phyloP scores from a whole-genome alignment of 2,113 vertebrate genomes.

The Notothenia rossii region DNA sequence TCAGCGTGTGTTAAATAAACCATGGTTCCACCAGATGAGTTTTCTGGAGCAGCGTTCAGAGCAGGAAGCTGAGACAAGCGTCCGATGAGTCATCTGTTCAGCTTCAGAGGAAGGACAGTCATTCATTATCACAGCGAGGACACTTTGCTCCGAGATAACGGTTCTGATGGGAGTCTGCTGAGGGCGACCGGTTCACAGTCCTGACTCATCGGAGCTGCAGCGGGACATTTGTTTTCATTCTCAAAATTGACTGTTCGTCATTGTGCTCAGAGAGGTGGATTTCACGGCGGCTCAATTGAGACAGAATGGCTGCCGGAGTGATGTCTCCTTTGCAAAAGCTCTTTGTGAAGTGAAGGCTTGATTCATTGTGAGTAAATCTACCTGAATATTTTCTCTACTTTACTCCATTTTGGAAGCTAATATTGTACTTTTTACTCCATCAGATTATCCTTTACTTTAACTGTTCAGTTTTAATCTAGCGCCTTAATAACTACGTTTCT shows the following conservation, averaged over 20 bases:
- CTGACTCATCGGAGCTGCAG: background rate
- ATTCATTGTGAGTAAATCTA: no score
- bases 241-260: background rate
- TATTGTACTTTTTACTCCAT: no score
- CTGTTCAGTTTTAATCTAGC: no score
- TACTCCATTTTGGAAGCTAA: no score
- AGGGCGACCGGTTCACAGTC: background rate
- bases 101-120: constrained; percentile 22
- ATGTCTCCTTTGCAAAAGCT: background rate
- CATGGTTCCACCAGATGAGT: constrained; percentile 35
- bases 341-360: background rate
- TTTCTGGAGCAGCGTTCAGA: constrained; percentile 23
- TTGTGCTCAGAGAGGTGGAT: background rate
- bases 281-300: background rate
- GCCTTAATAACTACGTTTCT: no score
- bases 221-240: constrained; percentile 4
- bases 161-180: constrained; percentile 11
- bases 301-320: background rate
- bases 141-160: constrained; percentile 10
- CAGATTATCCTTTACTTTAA: no score
- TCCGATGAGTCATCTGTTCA: constrained; percentile 61
- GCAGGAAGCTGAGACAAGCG: constrained; percentile 47
- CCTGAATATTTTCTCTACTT: no score
- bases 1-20: constrained; percentile 63
- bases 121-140: constrained; percentile 32